Evolutionary conservation across 2,113 vertebrate species (phyloP).

Genomic region (Alethe castanea): DNA sequence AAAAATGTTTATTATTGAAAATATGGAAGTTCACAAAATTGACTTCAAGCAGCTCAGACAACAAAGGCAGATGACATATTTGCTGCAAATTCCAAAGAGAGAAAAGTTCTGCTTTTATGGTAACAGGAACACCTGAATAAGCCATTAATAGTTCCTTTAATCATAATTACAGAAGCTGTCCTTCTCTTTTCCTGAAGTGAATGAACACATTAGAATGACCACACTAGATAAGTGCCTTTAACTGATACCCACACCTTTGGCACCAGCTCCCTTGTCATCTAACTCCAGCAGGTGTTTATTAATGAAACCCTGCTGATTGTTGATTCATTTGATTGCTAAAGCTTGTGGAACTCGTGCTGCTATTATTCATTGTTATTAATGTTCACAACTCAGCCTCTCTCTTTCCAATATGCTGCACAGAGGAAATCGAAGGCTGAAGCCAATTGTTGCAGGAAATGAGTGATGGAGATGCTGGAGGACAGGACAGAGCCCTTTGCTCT

Average conservation of each 20-base stretch:
- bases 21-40: not conserved
- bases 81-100: not conserved
- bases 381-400: slow-evolving; percentile 25
- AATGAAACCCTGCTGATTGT: not conserved
- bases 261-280: not conserved
- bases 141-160: not conserved
- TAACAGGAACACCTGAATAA: not conserved
- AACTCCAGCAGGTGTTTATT: slow-evolving; percentile 5
- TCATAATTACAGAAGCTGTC: not conserved
- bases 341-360: slow-evolving; percentile 14
- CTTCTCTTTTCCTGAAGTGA: not conserved
- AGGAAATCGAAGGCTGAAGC: slow-evolving; percentile 52
- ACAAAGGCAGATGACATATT: not conserved
- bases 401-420: slow-evolving; percentile 25
- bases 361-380: slow-evolving; percentile 63
- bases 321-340: slow-evolving; percentile 56
- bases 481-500: not conserved
- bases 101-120: not conserved
- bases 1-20: not conserved
- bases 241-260: not conserved
- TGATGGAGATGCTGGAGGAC: slow-evolving; percentile 11
- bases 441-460: slow-evolving; percentile 16
- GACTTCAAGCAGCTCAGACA: not conserved
- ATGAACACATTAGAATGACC: not conserved
- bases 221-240: not conserved